Evolutionary conservation across 2,113 vertebrate genomes (phyloP).

Genomic region (Semnornis frantzii): DNA sequence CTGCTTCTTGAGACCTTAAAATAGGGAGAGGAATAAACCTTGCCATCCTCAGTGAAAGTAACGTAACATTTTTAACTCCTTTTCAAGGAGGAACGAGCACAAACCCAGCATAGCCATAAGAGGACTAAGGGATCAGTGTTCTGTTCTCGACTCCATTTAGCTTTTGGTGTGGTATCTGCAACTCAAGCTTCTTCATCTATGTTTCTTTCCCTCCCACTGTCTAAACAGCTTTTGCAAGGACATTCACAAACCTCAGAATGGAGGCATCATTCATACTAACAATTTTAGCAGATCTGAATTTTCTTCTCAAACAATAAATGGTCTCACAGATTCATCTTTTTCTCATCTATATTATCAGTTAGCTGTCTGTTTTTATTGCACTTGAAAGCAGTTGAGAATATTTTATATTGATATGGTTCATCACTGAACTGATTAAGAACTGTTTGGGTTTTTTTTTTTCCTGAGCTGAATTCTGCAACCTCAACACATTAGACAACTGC

Average conservation of each 20-base stretch:
- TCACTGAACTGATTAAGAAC: not conserved
- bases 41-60: not conserved
- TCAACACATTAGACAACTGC: not conserved
- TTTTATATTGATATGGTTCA: not conserved
- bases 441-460: not conserved
- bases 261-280: not conserved
- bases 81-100: not conserved
- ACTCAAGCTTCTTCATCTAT: not conserved
- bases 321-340: not conserved
- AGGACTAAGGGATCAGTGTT: not conserved
- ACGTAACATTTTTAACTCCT: not conserved
- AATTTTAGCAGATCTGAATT: not conserved
- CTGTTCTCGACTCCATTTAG: not conserved
- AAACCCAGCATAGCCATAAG: not conserved
- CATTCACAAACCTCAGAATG: not conserved
- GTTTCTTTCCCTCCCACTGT: not conserved
- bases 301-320: not conserved
- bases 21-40: not conserved
- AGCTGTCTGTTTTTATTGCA: not conserved
- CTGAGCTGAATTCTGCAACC: not conserved
- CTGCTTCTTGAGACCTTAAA: not conserved
- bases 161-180: not conserved
- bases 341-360: not conserved
- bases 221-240: not conserved
- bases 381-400: not conserved